Evolutionary conservation across 1,140 invertebrate genomes (phyloP).

Genomic region (Papilio glaucus): DNA sequence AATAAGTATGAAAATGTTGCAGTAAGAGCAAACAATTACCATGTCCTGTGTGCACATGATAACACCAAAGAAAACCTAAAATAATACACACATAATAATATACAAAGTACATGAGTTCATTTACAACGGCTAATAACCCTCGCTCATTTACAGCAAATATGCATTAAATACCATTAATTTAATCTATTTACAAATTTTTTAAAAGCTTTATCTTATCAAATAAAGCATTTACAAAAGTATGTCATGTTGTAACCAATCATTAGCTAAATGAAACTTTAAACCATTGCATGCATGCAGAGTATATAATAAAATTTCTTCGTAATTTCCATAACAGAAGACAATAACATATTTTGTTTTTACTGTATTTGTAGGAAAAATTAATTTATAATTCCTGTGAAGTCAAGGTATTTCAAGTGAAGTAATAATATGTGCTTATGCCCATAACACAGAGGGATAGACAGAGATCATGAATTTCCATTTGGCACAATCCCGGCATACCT

Average conservation of each 20-base stretch:
- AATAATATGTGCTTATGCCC: no score
- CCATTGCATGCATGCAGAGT: no score
- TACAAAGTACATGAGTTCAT: not conserved
- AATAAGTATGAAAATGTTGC: not conserved
- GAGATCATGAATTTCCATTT: no score
- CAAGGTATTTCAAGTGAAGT: not conserved
- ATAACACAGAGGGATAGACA: no score
- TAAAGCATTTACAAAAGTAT: not conserved
- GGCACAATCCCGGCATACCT: no score
- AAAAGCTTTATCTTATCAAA: not conserved
- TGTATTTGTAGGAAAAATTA: not conserved
- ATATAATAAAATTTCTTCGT: not conserved
- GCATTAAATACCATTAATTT: conserved; percentile 11
- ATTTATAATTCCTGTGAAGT: not conserved
- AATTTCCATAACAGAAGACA: not conserved
- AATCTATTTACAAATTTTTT: conserved; percentile 5
- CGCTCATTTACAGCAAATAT: not conserved
- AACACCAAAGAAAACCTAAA: conserved; percentile 7
- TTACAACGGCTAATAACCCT: not conserved
- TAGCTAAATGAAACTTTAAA: not conserved
- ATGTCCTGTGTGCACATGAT: conserved; percentile 8
- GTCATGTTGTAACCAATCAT: not conserved
- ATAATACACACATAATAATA: not conserved
- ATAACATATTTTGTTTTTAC: no score
- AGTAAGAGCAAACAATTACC: not conserved